Percentiles rank a stretch among this genome's conserved stretches.
Evolutionary conservation across 2,888 invertebrate genomes (phyloP).

Genomic region (Gymnosoma rotundatum): DNA sequence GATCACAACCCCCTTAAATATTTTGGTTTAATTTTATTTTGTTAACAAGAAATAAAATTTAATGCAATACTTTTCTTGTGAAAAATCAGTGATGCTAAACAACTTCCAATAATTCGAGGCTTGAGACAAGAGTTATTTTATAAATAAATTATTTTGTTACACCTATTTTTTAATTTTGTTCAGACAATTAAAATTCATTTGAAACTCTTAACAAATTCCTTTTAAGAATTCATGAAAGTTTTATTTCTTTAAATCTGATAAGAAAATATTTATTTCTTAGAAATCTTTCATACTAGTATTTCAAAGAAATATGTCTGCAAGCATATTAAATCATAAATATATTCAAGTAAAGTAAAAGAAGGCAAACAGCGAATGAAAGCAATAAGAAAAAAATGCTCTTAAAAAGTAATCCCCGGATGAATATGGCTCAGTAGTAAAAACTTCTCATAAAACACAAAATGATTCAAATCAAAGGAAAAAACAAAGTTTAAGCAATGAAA

Average conservation of each 20-base stretch:
- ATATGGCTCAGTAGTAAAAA: not conserved
- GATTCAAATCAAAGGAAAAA: slow-evolving; percentile 5
- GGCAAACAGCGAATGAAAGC: no score
- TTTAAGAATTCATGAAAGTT: no score
- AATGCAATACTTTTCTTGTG: no score
- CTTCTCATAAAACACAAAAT: slow-evolving; percentile 17
- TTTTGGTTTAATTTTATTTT: not conserved
- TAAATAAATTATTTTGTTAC: no score
- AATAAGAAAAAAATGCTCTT: not conserved
- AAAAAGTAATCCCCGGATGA: not conserved
- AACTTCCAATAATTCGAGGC: not conserved
- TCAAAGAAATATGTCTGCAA: not conserved
- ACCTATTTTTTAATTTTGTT: no score
- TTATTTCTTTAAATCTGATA: no score
- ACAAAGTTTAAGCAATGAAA: not conserved
- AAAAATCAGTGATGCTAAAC: no score
- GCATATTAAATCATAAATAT: slow-evolving; percentile 12
- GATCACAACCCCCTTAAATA: not conserved
- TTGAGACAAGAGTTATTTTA: not conserved
- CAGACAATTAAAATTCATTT: no score
- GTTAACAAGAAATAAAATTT: no score
- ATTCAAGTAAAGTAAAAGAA: not conserved
- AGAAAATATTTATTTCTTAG: no score
- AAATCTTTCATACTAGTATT: not conserved
- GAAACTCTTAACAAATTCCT: no score